These are phyloP conservation scores for Synanthedon vespiformis DNA, from an alignment of 2,888 invertebrate genomes.

Conservation along the genomic window DNA sequence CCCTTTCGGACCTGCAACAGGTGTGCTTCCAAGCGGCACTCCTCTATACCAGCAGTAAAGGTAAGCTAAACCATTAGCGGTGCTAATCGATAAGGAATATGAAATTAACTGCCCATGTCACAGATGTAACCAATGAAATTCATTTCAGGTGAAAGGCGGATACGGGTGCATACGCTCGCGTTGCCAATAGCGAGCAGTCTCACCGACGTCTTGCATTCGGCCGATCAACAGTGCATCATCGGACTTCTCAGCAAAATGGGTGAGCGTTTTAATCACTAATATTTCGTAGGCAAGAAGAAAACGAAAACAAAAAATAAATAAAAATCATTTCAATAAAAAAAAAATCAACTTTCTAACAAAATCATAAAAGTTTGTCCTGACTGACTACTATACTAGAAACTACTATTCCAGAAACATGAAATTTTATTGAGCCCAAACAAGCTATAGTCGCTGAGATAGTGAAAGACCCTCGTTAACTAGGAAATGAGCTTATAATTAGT, in stretches of 20 bases:
- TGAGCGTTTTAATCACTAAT: constrained; percentile 30
- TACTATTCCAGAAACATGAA: no score
- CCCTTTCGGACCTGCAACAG: constrained; percentile 83
- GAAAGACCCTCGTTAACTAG: no score
- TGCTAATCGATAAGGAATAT: no score
- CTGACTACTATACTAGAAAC: no score
- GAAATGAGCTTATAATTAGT: no score
- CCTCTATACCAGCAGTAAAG: constrained; percentile 85
- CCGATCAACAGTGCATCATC: constrained; percentile 94
- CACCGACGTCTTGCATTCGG: constrained; percentile 86
- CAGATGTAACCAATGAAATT: constrained; percentile 42
- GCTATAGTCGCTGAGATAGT: no score
- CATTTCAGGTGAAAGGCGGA: constrained; percentile 86
- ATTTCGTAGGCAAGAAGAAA: no score
- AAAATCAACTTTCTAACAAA: no score
- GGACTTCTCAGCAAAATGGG: constrained; percentile 97
- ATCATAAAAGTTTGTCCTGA: no score
- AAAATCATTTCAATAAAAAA: no score
- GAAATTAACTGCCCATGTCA: background rate
- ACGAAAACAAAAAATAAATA: no score
- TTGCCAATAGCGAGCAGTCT: constrained; percentile 89
- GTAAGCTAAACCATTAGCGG: constrained; percentile 13
- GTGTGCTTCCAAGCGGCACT: constrained; percentile 98
- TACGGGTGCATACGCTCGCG: constrained; percentile 97
- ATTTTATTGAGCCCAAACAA: no score